phyloP scores from a whole-genome alignment of 2,797 vertebrate genomes.

The Crypturellus tataupa region DNA sequence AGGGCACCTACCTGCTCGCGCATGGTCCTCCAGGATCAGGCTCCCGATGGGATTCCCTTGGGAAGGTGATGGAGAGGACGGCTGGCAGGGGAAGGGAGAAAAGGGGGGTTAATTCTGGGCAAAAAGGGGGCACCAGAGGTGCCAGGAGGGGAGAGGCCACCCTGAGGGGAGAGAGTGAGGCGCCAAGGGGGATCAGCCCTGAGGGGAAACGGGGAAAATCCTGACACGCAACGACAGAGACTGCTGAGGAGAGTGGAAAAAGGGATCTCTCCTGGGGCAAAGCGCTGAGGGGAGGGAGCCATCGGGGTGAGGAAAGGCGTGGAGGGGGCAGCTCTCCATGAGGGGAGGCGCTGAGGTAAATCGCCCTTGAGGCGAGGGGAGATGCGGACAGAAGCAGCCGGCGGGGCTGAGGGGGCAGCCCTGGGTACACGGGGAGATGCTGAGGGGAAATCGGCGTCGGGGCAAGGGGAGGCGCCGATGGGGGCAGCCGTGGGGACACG shows the following conservation, averaged over 20 bases:
- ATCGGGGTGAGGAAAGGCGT: too few species aligned
- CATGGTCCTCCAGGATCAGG: accelerated
- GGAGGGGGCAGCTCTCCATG: not conserved
- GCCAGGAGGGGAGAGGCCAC: not conserved
- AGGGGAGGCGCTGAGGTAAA: not conserved
- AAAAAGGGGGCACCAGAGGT: not conserved
- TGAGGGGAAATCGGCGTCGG: not conserved
- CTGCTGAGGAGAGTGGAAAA: not conserved
- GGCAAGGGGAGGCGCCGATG: not conserved
- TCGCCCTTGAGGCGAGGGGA: not conserved
- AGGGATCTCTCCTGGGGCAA: accelerated
- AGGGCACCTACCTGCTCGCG: not conserved
- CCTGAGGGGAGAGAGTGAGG: accelerated
- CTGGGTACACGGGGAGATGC: not conserved
- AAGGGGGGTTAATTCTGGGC: not conserved
- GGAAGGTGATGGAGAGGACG: accelerated
- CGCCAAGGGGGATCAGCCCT: not conserved
- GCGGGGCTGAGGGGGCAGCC: accelerated
- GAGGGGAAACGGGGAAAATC: not conserved
- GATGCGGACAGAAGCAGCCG: not conserved
- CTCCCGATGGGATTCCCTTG: not conserved
- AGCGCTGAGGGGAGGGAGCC: not conserved
- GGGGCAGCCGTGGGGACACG: too few species aligned
- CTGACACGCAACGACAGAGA: accelerated
- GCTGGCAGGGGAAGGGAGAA: not conserved